These are phyloP conservation scores for Dinomys branickii DNA, from an alignment of 2,113 vertebrate genomes.

Conservation along the genomic window DNA sequence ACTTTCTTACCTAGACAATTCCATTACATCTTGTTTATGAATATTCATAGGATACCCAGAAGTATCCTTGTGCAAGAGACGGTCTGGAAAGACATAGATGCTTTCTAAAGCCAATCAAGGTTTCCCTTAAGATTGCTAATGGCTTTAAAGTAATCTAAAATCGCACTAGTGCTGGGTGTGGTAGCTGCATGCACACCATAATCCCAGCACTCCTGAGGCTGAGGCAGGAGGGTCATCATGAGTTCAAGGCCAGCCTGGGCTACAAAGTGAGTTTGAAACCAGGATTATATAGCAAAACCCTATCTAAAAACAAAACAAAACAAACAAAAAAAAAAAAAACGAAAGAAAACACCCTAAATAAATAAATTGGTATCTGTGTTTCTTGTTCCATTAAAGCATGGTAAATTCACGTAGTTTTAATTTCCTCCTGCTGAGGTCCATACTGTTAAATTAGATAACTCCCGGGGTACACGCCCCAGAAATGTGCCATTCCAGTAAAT, in stretches of 20 bases:
- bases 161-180: neutral
- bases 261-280: neutral
- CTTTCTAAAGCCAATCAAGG: constrained; percentile 65
- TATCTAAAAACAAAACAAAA: no score
- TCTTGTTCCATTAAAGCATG: constrained; percentile 40
- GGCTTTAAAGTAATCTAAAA: constrained; percentile 45
- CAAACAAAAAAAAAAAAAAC: neutral
- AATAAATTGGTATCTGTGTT: neutral
- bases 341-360: no score
- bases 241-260: neutral
- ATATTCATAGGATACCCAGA: constrained; percentile 57
- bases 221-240: neutral
- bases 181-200: neutral
- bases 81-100: constrained; percentile 20
- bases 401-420: neutral
- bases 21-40: constrained; percentile 19
- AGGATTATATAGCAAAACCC: neutral
- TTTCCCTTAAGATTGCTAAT: constrained; percentile 52
- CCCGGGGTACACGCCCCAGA: neutral
- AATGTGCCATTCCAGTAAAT: neutral
- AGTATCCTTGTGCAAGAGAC: constrained; percentile 38
- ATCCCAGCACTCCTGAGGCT: neutral
- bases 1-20: constrained; percentile 44
- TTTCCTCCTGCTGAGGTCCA: neutral
- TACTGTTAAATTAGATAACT: constrained; percentile 32